Evolutionary conservation across 2,888 invertebrate species (phyloP), one percentile per base, ranked within the genome.

Genomic region (Perdita meconis): DNA sequence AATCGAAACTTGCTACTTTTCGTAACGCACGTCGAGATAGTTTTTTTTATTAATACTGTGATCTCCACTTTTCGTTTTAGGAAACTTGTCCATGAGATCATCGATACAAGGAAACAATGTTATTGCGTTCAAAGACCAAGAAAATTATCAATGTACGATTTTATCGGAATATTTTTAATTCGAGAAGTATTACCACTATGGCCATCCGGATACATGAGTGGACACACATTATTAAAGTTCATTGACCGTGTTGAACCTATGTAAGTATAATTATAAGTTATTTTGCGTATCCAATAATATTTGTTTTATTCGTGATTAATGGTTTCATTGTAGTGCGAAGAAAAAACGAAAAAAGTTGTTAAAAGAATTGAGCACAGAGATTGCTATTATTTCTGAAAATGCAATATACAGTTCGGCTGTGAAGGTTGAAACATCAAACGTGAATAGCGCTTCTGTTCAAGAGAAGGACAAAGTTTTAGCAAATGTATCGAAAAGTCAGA

Each of bases 201-300:
- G 95, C 96, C 95, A 2, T 90, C 92, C 56, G 96, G 95, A 19
- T 96, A 95, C 93, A 95, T 96, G 89, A 92, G 94, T 78, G 93
- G 94, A 88, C 93, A 94, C 38, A 94, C 94, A 3, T 90, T 95
- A 60, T 55, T 84, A 36, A 81, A 84, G 56, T 84, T 83, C 71
- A 73, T 79, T 22, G 75, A 78, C 63, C 63, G 72, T 13, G 36
- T 42, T 26, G 86, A 81, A 56, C 78, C 86, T 60, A 47, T 68
- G 84, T 83, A 81, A 84, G 84, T 84, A 68, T 30, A 30, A 30
- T 2, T 30, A 30, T 6, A 30, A 30, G 3, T 30, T n/a, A 16
- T 19, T 8, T n/a, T 24, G 24, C 1, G 12, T 24, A 57, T 24
- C 12, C 12, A 26, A 12, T 16, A 0, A 38, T 16, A 5, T 1